These are phyloP conservation scores for Lysandra bellargus DNA, from an alignment of 2,888 invertebrate species.

Conservation along the genomic window DNA sequence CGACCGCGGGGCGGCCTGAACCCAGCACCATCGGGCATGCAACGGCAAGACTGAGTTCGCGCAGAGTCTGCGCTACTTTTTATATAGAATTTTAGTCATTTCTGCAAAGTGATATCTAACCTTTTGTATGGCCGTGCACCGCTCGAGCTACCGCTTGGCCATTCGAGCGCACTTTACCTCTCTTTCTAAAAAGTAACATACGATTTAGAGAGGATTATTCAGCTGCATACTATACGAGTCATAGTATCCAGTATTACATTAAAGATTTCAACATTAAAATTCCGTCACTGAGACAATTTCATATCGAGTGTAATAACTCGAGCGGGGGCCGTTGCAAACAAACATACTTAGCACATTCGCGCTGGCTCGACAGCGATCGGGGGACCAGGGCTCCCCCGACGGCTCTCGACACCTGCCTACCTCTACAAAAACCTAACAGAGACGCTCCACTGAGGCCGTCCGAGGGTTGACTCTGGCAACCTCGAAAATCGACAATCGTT, in stretches of 20 bases:
- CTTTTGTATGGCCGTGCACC: slow-evolving; percentile 57
- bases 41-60: background rate
- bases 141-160: slow-evolving; percentile 61
- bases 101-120: slow-evolving; percentile 68
- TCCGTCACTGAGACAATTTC: background rate
- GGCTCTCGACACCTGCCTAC: slow-evolving; percentile 4
- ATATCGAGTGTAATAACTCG: background rate
- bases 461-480: background rate
- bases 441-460: background rate
- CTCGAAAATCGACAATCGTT: slow-evolving; percentile 11
- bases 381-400: background rate
- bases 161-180: slow-evolving; percentile 38
- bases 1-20: background rate
- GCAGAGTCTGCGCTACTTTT: background rate
- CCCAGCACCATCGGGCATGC: slow-evolving; percentile 19
- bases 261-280: background rate
- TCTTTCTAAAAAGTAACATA: slow-evolving; percentile 33
- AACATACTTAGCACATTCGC: slow-evolving; percentile 23
- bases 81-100: slow-evolving; percentile 45
- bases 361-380: slow-evolving; percentile 5
- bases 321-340: background rate
- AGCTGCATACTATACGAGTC: background rate
- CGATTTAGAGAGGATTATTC: slow-evolving; percentile 32
- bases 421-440: slow-evolving; percentile 31
- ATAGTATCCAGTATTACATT: background rate